Base-by-base conservation (phyloP, 2,797 vertebrate genomes). In the Mormyrops attenuatus region DNA sequence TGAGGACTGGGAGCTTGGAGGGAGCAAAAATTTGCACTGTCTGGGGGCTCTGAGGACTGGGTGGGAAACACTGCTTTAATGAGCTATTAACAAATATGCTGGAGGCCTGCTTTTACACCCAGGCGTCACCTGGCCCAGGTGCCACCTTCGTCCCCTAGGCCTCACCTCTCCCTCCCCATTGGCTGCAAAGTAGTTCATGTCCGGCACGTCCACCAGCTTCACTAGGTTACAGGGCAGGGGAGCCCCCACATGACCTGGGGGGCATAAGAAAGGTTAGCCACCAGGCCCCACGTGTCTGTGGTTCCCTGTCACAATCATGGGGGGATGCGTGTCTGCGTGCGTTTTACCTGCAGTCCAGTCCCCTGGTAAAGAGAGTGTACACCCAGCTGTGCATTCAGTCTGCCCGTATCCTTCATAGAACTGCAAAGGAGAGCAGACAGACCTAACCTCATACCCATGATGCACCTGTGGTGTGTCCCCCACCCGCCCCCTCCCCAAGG, bases 341-440 rank as follows among this genome's bases (percentile, higher is more conserved):
- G 63, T 49, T 44, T 20, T 96, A 99, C 98, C 98, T 96, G 98
- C 98, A 38, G 97, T 96, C 97, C 97, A 99, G 94, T 99, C 99
- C 2, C 99, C 99, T 52, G 98, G 97, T 90, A 98, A 3, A 0
- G 97, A 97, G 93, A 99, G 94, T 5, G 95, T 94, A 90, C 98
- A 99, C 1, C 97, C 98, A 13, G 98, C 99, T 6, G 98, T 97
- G 60, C 98, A 99, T 93, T 99, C 99, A 0, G 98, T 99, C 95
- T 99, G 98, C 38, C 99, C 98, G 0, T 99, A 99, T 26, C 98
- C 98, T 95, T 99, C 99, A 80, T 99, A 99, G 93, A 99, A 99
- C 98, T 99, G 93, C 38, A 90, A 5, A 92, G 89, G 90, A 80
- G 7, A 22, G 90, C 17, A 73, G 44, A 87, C 66, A 41, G 1